Evolutionary conservation across 1,140 invertebrate genomes (phyloP).

Genomic region (Fopius arisanus): DNA sequence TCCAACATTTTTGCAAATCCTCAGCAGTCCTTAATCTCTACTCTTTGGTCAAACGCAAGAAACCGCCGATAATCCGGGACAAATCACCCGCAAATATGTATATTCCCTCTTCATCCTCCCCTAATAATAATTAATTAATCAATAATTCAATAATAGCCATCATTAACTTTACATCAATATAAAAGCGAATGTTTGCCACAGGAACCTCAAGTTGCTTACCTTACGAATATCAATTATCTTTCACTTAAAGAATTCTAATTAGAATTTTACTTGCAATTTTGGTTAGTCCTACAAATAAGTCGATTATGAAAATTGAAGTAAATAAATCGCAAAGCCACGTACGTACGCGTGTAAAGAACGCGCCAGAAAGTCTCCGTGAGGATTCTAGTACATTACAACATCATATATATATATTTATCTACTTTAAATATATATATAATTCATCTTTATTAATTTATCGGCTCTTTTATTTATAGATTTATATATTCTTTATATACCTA

Average conservation of each 20-base stretch:
- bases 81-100: slow-evolving; percentile 7
- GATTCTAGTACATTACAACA: slow-evolving; percentile 51
- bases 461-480: neutral
- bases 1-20: neutral
- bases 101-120: neutral
- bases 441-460: slow-evolving; percentile 38
- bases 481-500: neutral
- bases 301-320: neutral
- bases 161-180: slow-evolving; percentile 56
- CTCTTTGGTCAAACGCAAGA: neutral
- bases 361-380: slow-evolving; percentile 37
- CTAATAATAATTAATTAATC: slow-evolving; percentile 21
- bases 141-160: slow-evolving; percentile 42
- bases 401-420: slow-evolving; percentile 47
- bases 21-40: neutral
- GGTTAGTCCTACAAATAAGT: neutral
- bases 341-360: slow-evolving; percentile 47
- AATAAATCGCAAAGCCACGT: slow-evolving; percentile 25
- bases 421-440: slow-evolving; percentile 39
- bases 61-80: neutral
- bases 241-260: slow-evolving; percentile 13
- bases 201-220: slow-evolving; percentile 61
- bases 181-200: slow-evolving; percentile 62
- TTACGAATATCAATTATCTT: slow-evolving; percentile 60
- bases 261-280: neutral